phyloP scores from a whole-genome alignment of 2,797 vertebrate species.

The Rhabdophis nuchalis region DNA sequence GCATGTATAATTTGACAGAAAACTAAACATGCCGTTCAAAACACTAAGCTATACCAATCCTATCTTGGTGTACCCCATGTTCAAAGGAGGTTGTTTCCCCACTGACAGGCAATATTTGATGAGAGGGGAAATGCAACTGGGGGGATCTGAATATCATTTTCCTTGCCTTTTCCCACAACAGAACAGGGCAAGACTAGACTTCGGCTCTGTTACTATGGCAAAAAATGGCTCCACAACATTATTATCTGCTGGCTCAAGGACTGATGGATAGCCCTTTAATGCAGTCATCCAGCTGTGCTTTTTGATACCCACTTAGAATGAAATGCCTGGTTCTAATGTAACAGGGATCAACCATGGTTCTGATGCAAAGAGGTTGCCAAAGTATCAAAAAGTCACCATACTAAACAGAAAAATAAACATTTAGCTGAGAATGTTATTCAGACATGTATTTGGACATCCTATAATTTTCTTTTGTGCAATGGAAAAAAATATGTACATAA shows the following conservation, averaged over 20 bases:
- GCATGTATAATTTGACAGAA: not conserved
- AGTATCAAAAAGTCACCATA: constrained; percentile 46
- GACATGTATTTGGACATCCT: constrained; percentile 37
- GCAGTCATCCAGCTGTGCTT: not conserved
- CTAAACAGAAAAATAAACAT: constrained; percentile 53
- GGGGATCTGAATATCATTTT: not conserved
- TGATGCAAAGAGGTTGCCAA: constrained; percentile 61
- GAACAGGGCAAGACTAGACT: not conserved
- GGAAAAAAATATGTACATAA: constrained; percentile 51
- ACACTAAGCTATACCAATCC: not conserved
- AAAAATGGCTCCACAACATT: not conserved
- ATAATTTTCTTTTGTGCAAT: constrained; percentile 45
- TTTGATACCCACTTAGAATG: constrained; percentile 35
- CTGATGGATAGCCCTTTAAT: not conserved
- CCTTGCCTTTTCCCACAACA: not conserved
- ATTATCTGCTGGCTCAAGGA: not conserved
- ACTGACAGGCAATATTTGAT: not conserved
- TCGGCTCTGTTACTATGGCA: not conserved
- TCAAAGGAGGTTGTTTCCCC: not conserved
- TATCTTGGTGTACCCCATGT: not conserved
- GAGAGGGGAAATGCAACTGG: not conserved
- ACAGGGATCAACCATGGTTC: constrained; percentile 30
- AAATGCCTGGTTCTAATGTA: constrained; percentile 46
- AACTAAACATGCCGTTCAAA: not conserved
- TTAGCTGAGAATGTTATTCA: constrained; percentile 46